Evolutionary conservation across 2,113 vertebrate genomes (phyloP), one percentile per base, ranked within the genome.

Genomic region (Crotalus tigris): DNA sequence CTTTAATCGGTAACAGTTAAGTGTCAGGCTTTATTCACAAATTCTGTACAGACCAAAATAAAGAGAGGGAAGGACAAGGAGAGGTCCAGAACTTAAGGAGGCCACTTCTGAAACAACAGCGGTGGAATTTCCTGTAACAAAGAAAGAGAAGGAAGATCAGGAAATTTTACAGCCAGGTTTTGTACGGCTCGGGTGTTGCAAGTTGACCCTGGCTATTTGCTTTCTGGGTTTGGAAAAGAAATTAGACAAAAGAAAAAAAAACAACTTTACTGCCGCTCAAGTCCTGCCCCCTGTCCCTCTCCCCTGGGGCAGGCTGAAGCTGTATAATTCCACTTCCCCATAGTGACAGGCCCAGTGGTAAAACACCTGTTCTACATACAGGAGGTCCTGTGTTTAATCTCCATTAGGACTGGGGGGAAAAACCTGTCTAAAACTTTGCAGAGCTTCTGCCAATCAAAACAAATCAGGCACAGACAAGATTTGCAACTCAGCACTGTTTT

Each of bases 1-100:
- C 93, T 97, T 97, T 97, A 96, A 96, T 97, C 39, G 54, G 94
- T 91, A 24, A 26, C 39, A 86, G 92, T 17, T 1, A 54, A 89
- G 54, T 53, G 91, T 93, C 57, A 2, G 0, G 69, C 88, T 95
- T 95, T 92, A 0, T 91, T 92, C 23, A 0, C 26, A 51, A 90
- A 93, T 94, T 92, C 96, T 95, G 94, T 90, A 94, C 94, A 55
- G 57, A 0, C 0, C 87, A 8, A 24, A 39, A 33, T n/a, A 51
- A 69, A 19, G 85, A 59, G 91, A 55, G 10, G 59, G 15, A 49
- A 0, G 92, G 69, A 93, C 53, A 87, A 94, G 92, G 86, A 86
- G 87, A 64, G 91, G 75, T 93, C 85, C 93, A 59, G 1, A 75
- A 64, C 69, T 55, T 9, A 93, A 26, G 58, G 0, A 91, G 29